Conservation (phyloP, 2,113 vertebrate genomes). For the Aplodontia rufa region DNA sequence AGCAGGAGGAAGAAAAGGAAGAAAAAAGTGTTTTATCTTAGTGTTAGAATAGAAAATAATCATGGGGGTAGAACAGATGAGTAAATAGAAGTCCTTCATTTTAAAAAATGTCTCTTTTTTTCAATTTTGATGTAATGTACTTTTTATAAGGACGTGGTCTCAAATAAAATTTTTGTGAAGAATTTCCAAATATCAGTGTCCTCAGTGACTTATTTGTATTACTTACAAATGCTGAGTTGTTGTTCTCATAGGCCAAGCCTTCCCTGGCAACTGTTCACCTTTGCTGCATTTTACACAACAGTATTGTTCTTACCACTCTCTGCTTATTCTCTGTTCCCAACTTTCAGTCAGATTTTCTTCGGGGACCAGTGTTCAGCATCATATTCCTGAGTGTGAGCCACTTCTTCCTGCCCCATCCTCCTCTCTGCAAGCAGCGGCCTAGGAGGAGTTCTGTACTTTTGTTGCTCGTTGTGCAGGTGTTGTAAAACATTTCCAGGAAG, state of each 20-base stretch:
- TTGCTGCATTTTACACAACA: neutral
- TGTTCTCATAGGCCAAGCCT: neutral
- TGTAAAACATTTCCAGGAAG: constrained; percentile 1
- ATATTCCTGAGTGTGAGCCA: neutral
- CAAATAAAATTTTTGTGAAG: constrained; percentile 73
- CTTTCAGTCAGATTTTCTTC: neutral
- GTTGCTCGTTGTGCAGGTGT: neutral
- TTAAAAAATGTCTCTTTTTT: constrained; percentile 40
- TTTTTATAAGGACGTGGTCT: constrained; percentile 61
- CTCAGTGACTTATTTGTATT: constrained; percentile 48
- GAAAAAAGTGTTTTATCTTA: neutral
- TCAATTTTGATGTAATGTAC: constrained; percentile 57
- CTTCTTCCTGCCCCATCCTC: neutral
- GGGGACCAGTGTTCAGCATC: neutral
- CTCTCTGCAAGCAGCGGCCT: neutral
- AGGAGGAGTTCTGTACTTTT: neutral
- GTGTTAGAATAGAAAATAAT: constrained; percentile 47
- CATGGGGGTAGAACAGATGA: neutral
- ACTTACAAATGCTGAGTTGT: constrained; percentile 8
- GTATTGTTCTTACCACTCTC: neutral
- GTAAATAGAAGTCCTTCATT: neutral
- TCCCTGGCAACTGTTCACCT: neutral
- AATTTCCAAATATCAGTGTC: constrained; percentile 26
- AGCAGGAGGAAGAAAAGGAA: constrained; percentile 30
- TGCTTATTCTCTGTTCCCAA: neutral